Conservation (phyloP, 1,140 invertebrate species). For the Nylanderia fulva region DNA sequence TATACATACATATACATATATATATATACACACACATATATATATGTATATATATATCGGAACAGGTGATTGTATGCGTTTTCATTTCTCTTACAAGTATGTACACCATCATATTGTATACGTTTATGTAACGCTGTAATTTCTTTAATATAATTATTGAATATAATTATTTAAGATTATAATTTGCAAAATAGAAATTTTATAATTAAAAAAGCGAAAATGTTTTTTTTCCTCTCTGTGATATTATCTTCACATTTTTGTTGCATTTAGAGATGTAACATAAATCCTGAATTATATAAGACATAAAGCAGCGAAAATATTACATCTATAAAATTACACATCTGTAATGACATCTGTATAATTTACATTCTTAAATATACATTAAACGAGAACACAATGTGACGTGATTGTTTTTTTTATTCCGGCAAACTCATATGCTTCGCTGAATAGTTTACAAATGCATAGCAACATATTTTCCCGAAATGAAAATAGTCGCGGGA, state of each 20-base stretch:
- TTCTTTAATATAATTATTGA: not conserved
- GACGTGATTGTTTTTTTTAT: not conserved
- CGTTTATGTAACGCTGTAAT: slow-evolving; percentile 6
- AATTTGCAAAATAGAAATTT: not conserved
- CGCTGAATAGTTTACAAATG: not conserved
- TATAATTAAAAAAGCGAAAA: slow-evolving; percentile 4
- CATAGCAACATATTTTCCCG: not conserved
- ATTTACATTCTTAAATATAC: not conserved
- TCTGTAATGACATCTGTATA: no score
- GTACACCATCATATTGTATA: not conserved
- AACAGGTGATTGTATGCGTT: slow-evolving; percentile 29
- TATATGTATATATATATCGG: slow-evolving; percentile 24
- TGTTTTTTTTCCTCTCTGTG: not conserved
- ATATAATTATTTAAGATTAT: no score
- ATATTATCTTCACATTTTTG: slow-evolving; percentile 14
- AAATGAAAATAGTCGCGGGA: slow-evolving; percentile 1
- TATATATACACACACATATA: no score
- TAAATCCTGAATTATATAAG: not conserved
- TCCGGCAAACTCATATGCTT: not conserved
- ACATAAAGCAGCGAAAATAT: not conserved
- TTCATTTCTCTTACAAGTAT: slow-evolving; percentile 37
- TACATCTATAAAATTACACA: not conserved
- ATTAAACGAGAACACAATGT: not conserved
- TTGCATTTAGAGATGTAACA: slow-evolving; percentile 7
- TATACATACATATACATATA: slow-evolving; percentile 58